Evolutionary conservation across 1,140 invertebrate species (phyloP).

Genomic region (Archivesica marissinica): DNA sequence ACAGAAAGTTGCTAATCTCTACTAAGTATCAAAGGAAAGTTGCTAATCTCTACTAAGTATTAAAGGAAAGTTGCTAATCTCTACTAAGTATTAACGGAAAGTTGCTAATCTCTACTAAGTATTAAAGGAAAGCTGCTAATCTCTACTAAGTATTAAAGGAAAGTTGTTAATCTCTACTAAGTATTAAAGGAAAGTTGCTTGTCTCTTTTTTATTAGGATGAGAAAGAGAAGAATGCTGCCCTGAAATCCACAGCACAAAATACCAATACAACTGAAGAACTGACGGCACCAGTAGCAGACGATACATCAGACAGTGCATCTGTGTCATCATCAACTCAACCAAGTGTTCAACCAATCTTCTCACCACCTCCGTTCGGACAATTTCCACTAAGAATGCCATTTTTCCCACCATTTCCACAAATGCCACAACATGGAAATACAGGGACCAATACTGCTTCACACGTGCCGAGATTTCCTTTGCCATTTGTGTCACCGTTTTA

Average conservation of each 20-base stretch:
- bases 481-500: constrained; percentile 52
- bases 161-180: too few species aligned
- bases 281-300: neutral
- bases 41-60: too few species aligned
- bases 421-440: neutral
- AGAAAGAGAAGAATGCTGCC: constrained; percentile 65
- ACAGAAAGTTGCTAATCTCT: too few species aligned
- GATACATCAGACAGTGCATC: neutral
- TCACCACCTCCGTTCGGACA: constrained; percentile 31
- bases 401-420: constrained; percentile 32
- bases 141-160: too few species aligned
- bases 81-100: too few species aligned
- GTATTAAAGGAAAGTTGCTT: too few species aligned
- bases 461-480: constrained; percentile 59
- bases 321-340: constrained; percentile 8
- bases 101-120: too few species aligned
- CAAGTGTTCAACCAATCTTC: neutral
- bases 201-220: constrained; percentile 37
- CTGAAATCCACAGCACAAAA: neutral
- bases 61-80: too few species aligned
- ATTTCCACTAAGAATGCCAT: constrained; percentile 49
- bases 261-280: neutral
- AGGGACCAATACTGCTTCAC: neutral
- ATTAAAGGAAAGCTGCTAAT: too few species aligned
- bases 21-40: too few species aligned